phyloP scores from a whole-genome alignment of 2,113 vertebrate genomes.

The Rhegmatorhina hoffmannsi region DNA sequence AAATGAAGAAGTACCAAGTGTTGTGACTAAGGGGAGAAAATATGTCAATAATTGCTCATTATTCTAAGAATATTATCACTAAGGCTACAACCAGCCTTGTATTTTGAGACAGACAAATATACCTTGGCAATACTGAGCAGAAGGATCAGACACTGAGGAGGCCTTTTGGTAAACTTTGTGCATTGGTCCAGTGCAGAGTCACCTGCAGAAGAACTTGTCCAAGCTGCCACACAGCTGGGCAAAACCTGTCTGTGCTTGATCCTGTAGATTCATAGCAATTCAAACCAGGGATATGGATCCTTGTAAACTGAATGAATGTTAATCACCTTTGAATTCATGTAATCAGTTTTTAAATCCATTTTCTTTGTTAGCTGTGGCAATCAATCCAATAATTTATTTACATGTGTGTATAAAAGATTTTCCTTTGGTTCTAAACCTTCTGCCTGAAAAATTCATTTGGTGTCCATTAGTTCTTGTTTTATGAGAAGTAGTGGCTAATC shows the following conservation, averaged over 20 bases:
- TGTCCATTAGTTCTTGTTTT: neutral
- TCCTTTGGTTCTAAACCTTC: neutral
- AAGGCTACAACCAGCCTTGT: neutral
- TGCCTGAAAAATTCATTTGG: neutral
- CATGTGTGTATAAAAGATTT: neutral
- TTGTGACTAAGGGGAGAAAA: neutral
- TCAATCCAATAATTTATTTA: conserved; percentile 10
- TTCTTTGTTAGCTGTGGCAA: fast-evolving
- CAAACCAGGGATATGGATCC: neutral
- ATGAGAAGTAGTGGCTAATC: neutral
- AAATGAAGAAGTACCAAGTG: neutral
- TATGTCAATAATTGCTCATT: neutral
- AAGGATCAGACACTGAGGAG: neutral
- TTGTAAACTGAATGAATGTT: neutral
- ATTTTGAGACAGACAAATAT: neutral
- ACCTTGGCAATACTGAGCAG: neutral
- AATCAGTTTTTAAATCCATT: neutral
- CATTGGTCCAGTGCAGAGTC: neutral
- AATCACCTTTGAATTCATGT: neutral
- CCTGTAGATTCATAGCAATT: neutral
- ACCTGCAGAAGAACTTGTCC: neutral
- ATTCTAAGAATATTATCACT: neutral
- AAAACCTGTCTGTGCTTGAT: neutral
- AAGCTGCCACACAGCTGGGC: fast-evolving
- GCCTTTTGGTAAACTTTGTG: fast-evolving